These are phyloP conservation scores for Dascyllus trimaculatus DNA, from an alignment of 2,113 vertebrate species.

Conservation along the genomic window DNA sequence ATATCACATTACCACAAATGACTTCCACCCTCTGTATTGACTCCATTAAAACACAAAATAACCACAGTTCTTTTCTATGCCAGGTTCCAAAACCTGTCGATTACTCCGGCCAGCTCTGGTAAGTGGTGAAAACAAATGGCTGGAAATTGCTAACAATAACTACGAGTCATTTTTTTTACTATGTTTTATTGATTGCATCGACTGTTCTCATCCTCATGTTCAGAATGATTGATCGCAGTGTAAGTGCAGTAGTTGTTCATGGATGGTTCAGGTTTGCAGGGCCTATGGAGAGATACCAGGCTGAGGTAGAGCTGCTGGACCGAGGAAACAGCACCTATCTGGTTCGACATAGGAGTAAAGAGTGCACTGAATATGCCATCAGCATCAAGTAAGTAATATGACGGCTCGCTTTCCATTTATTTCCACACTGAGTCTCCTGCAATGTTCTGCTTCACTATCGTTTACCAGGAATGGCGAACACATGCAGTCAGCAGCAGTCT, in stretches of 20 bases:
- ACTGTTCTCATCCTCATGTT: conserved; percentile 47
- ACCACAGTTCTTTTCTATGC: conserved; percentile 52
- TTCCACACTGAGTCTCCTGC: not conserved
- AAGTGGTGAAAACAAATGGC: conserved; percentile 67
- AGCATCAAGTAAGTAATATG: conserved; percentile 94
- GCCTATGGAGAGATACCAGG: conserved; percentile 93
- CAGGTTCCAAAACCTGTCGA: conserved; percentile 95
- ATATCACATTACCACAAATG: conserved; percentile 64
- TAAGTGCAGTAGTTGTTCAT: conserved; percentile 59
- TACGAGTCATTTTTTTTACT: conserved; percentile 21
- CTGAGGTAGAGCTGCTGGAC: conserved; percentile 92
- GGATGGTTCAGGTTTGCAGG: conserved; percentile 91
- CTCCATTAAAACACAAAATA: conserved; percentile 61
- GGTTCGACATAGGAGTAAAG: conserved; percentile 92
- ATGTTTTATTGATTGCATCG: conserved; percentile 36
- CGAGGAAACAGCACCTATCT: conserved; percentile 93
- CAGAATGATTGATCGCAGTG: conserved; percentile 44
- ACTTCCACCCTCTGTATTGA: conserved; percentile 47
- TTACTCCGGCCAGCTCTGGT: conserved; percentile 94
- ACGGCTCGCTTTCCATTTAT: not conserved
- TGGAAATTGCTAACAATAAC: conserved; percentile 30
- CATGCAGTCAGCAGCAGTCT: conserved; percentile 16
- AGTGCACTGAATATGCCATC: conserved; percentile 93
- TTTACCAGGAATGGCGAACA: not conserved
- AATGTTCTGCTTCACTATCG: not conserved